phyloP scores from a whole-genome alignment of 35 echinoderm and acorn worm species.

The Holothuria glaberrima region DNA sequence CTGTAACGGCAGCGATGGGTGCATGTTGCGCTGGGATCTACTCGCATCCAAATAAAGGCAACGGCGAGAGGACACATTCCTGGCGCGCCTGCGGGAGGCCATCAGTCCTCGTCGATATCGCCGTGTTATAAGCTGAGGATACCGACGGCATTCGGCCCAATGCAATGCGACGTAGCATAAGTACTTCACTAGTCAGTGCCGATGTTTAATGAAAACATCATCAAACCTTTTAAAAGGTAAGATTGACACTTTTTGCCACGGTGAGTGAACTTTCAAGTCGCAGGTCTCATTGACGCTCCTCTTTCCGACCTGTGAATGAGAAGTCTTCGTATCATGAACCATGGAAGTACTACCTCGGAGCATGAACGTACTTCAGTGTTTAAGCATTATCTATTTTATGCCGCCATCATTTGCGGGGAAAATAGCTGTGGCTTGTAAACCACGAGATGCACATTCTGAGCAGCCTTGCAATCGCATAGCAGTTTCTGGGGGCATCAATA shows the following conservation, averaged over 20 bases:
- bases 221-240: conserved; percentile 21
- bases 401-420: too few relatives aligned
- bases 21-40: conserved; percentile 4
- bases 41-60: conserved; percentile 58
- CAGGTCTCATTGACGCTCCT: too few relatives aligned
- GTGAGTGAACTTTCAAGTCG: background rate
- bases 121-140: background rate
- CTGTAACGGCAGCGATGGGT: background rate
- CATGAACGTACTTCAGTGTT: too few relatives aligned
- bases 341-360: too few relatives aligned
- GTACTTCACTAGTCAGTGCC: too few relatives aligned
- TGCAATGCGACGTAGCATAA: background rate
- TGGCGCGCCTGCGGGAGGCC: conserved; percentile 48
- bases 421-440: too few relatives aligned
- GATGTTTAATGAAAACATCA: conserved; percentile 45
- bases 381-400: too few relatives aligned
- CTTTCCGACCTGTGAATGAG: too few relatives aligned
- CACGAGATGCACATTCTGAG: too few relatives aligned
- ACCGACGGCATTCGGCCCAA: background rate
- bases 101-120: background rate
- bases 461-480: too few relatives aligned
- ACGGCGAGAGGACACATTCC: conserved; percentile 39
- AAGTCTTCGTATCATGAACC: too few relatives aligned
- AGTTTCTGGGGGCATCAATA: too few relatives aligned
- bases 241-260: conserved; percentile 20